A percentile compares a stretch with the other conserved stretches of the same genome.
Evolutionary conservation across 2,797 vertebrate genomes (phyloP).

Genomic region (Erpetoichthys calabaricus): DNA sequence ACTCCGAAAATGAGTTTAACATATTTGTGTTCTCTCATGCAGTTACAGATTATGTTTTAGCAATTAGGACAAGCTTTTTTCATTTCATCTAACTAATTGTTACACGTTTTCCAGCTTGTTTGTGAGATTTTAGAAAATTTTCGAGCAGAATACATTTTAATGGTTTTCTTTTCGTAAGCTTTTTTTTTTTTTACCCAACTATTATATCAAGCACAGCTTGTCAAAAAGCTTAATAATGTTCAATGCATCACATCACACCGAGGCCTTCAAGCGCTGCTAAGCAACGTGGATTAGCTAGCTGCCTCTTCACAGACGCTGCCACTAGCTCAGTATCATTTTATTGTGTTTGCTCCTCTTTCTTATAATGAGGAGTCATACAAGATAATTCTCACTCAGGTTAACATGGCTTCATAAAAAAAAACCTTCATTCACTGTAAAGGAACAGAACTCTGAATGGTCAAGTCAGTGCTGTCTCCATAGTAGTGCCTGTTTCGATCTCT

Average conservation of each 20-base stretch:
- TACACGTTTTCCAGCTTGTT: too few species aligned
- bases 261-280: conserved; percentile 34
- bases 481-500: too few species aligned
- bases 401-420: not conserved
- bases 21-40: too few species aligned
- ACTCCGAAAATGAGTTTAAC: too few species aligned
- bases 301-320: conserved; percentile 2
- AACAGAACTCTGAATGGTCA: not conserved
- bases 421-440: conserved; percentile 1
- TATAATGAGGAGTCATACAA: conserved; percentile 7
- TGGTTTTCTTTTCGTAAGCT: not conserved
- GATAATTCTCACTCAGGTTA: conserved; percentile 4
- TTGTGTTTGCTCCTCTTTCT: not conserved
- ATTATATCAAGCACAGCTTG: not conserved
- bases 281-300: conserved; percentile 32
- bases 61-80: too few species aligned
- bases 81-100: too few species aligned
- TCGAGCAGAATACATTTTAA: too few species aligned
- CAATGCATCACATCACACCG: conserved; percentile 24
- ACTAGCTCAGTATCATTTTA: conserved; percentile 9
- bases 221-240: conserved; percentile 27
- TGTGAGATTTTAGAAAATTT: too few species aligned
- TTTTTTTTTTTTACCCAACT: not conserved
- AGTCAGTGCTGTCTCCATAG: too few species aligned
- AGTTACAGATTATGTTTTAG: too few species aligned